Evolutionary conservation across 2,113 vertebrate species (phyloP), one percentile per base, ranked within the genome.

Genomic region (Gymnobelideus leadbeateri): DNA sequence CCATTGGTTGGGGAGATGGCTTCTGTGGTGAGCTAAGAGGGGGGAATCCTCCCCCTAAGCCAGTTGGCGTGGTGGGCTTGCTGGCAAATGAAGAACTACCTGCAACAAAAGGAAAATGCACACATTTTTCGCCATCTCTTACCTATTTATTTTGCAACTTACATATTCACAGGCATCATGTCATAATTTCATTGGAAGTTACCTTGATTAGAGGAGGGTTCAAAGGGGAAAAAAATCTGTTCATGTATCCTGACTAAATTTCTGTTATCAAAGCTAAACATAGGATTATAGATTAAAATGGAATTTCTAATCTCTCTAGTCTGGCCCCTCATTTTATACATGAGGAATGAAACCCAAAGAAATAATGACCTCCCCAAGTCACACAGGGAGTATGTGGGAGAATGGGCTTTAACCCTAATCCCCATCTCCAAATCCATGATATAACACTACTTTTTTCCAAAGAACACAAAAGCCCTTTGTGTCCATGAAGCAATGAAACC

Each of bases 11-110:
- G 0, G 99, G 99, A 68, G 99, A 99, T 0, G 99, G 99, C 93
- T 99, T 99, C 92, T 99, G 99, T 0, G 99, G 99, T 0, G 99
- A 99, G 47, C 99, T 99, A 98, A 99, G 99, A 89, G 99, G 99
- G 0, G 99, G 99, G 90, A 99, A 99, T 16, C 98, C 99, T n/a
- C 99, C 99, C 1, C 98, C 98, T 16, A 99, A 95, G 84, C 99
- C 99, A 0, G 99, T 99, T 0, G 99, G 99, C 0, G 99, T 99
- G 97, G 99, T 99, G 0, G 99, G 99, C 95, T 99, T 99, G 97
- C 99, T 99, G 95, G 99, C 99, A 97, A 99, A 99, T 0, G 99
- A 99, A 77, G 99, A 98, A 92, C 99, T 99, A 94, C 99, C 99
- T 99, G 95, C 0, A 55, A 93, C 0, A 14, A 10, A 3, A 46